Conservation (phyloP, 2,888 invertebrate genomes). For the Timandra comae region DNA sequence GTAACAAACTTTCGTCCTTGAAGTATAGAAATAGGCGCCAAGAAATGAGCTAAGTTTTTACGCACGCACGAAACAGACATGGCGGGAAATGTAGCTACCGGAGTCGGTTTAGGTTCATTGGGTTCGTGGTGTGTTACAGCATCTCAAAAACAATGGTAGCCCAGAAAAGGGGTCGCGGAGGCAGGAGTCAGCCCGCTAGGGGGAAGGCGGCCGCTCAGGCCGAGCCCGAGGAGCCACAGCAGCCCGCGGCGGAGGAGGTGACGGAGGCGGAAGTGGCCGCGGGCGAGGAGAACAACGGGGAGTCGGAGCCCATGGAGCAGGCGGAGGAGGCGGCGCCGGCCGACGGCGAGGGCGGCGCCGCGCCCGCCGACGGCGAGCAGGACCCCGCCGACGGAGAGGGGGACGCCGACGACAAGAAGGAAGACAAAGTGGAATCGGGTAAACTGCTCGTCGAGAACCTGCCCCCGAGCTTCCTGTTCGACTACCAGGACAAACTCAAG, state of each 20-base stretch:
- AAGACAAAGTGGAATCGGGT: slow-evolving; percentile 68
- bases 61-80: slow-evolving; percentile 33
- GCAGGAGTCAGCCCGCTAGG: slow-evolving; percentile 56
- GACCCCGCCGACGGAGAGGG: slow-evolving; percentile 30
- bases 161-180: slow-evolving; percentile 66
- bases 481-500: slow-evolving; percentile 71
- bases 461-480: slow-evolving; percentile 64
- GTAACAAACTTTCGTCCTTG: slow-evolving; percentile 49
- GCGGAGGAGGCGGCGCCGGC: slow-evolving; percentile 29
- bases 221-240: slow-evolving; percentile 41
- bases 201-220: slow-evolving; percentile 46
- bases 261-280: slow-evolving; percentile 37
- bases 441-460: slow-evolving; percentile 70
- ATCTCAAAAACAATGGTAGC: slow-evolving; percentile 55
- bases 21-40: slow-evolving; percentile 53
- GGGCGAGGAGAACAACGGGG: slow-evolving; percentile 52
- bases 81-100: slow-evolving; percentile 45
- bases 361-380: slow-evolving; percentile 19
- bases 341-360: slow-evolving; percentile 17
- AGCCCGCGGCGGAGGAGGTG: slow-evolving; percentile 36
- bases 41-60: slow-evolving; percentile 34
- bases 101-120: slow-evolving; percentile 16
- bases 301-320: slow-evolving; percentile 38
- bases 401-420: slow-evolving; percentile 51
- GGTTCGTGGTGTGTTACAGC: slow-evolving; percentile 7